Conservation (phyloP, 2,888 invertebrate species). For the Malthinus flaveolus region DNA sequence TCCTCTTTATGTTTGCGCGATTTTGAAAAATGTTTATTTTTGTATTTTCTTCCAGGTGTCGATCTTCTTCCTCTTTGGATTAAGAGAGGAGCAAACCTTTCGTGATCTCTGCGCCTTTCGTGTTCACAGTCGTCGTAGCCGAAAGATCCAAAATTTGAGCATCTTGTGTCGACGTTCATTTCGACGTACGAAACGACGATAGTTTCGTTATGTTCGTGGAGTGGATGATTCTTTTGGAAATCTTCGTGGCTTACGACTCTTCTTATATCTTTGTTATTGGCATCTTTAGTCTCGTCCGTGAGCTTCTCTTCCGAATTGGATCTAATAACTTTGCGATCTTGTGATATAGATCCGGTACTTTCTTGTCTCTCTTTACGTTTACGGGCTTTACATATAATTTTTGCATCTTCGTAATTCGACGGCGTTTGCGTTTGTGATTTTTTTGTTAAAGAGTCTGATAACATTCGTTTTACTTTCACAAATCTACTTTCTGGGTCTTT, state of each 20-base stretch:
- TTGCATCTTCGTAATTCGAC: conserved; percentile 50
- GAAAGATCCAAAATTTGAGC: conserved; percentile 43
- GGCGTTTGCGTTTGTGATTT: conserved; percentile 34
- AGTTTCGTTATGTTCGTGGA: conserved; percentile 47
- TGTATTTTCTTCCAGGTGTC: conserved; percentile 42
- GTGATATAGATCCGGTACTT: conserved; percentile 60
- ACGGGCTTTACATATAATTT: conserved; percentile 54
- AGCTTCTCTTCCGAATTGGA: conserved; percentile 65
- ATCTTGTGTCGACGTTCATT: conserved; percentile 43
- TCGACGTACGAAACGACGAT: conserved; percentile 41
- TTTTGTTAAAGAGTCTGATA: conserved; percentile 36
- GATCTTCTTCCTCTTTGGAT: conserved; percentile 60
- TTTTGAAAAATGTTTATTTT: conserved; percentile 28
- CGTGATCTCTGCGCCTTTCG: conserved; percentile 65
- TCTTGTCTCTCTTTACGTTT: conserved; percentile 69
- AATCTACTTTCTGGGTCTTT: conserved; percentile 42
- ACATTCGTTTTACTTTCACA: conserved; percentile 44
- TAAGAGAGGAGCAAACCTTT: conserved; percentile 55
- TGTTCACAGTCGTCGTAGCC: conserved; percentile 64
- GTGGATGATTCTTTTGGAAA: conserved; percentile 54
- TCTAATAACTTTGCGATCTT: conserved; percentile 64
- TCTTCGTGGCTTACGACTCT: conserved; percentile 69
- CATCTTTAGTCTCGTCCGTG: conserved; percentile 45
- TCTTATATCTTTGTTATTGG: conserved; percentile 52
- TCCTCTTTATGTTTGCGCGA: conserved; percentile 19